phyloP scores from a whole-genome alignment of 2,113 vertebrate genomes.

The Osmerus mordax region DNA sequence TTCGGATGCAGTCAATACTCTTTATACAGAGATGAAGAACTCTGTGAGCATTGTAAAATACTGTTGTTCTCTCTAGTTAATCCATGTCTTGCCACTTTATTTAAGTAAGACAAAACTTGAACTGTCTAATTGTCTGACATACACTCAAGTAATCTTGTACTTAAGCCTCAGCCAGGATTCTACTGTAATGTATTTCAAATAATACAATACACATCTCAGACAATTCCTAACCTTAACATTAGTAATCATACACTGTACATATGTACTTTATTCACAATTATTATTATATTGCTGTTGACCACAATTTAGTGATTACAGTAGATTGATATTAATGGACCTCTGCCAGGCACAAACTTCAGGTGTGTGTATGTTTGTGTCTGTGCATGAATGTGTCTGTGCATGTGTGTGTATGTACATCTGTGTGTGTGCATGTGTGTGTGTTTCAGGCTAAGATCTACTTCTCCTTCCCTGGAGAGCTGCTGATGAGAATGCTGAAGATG shows the following conservation, averaged over 20 bases:
- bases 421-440: background rate
- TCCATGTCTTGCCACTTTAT: background rate
- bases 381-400: background rate
- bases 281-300: background rate
- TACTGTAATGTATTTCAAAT: background rate
- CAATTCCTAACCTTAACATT: background rate
- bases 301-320: too few species aligned
- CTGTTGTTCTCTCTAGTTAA: background rate
- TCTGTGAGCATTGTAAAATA: background rate
- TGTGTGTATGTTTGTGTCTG: background rate
- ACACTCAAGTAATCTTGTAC: background rate
- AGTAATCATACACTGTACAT: background rate
- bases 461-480: conserved; percentile 85
- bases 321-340: too few species aligned
- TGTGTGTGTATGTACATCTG: too few species aligned
- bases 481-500: conserved; percentile 90
- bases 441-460: conserved; percentile 84
- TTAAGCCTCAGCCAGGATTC: too few species aligned
- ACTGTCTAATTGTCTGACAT: background rate
- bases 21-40: background rate
- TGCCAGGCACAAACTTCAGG: background rate
- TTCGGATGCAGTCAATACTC: background rate
- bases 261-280: background rate
- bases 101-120: background rate
- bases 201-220: background rate